phyloP scores from a whole-genome alignment of 2,888 invertebrate genomes.

The Ganaspis brasiliensis region DNA sequence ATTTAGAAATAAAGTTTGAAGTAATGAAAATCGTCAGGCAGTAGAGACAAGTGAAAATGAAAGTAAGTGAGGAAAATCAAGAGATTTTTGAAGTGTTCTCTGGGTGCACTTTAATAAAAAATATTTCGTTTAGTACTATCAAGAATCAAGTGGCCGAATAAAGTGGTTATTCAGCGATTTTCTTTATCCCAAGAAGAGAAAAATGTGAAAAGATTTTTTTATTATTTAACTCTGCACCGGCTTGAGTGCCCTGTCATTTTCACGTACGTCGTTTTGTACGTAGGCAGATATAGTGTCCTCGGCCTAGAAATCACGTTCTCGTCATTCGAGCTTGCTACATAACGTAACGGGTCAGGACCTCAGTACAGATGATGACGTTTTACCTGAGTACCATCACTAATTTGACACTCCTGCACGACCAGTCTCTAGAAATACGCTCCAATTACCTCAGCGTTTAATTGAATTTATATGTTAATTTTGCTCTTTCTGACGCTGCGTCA shows the following conservation, averaged over 20 bases:
- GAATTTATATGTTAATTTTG: constrained; percentile 56
- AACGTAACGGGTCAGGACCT: constrained; percentile 60
- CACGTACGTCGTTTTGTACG: constrained; percentile 45
- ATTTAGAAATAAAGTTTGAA: not conserved
- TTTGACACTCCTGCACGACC: constrained; percentile 61
- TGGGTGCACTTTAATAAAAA: not conserved
- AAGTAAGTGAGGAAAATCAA: constrained; percentile 14
- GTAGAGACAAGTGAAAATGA: constrained; percentile 4
- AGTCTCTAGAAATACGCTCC: constrained; percentile 56
- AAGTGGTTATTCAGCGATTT: constrained; percentile 19
- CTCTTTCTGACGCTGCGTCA: constrained; percentile 19
- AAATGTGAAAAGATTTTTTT: constrained; percentile 20
- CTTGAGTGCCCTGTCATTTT: constrained; percentile 56
- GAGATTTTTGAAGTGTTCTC: not conserved
- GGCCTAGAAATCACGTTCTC: constrained; percentile 65
- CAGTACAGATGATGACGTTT: constrained; percentile 40
- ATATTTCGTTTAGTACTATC: not conserved
- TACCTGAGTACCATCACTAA: constrained; percentile 53
- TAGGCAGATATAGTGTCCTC: constrained; percentile 63
- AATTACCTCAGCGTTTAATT: constrained; percentile 57
- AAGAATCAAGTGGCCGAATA: not conserved
- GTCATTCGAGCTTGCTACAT: constrained; percentile 58
- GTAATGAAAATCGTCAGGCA: not conserved
- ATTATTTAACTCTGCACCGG: constrained; percentile 39
- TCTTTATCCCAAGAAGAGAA: constrained; percentile 16